Evolutionary conservation across 1,140 invertebrate genomes (phyloP), one percentile per base, ranked within the genome.

Genomic region (Harpegnathos saltator): DNA sequence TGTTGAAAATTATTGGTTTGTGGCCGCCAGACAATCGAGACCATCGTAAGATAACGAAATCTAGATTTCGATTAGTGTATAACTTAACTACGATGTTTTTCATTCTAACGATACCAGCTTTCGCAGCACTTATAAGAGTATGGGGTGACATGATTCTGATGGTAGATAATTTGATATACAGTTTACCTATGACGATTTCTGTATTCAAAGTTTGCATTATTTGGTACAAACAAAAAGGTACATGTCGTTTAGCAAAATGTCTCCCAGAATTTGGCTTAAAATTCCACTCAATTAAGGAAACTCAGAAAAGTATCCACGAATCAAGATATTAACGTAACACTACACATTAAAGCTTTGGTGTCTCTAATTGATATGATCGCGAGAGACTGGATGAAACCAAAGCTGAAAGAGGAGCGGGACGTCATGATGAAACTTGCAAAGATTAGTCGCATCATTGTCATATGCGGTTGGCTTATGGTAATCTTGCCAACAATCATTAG

Each of bases 381-480:
- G 0, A 50, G 58, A 19, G 83, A 85, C 24, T 85, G 78, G 83
- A 58, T 26, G 14, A 85, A n/a, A 33, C n/a, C 14, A 2, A 82
- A 85, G 22, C 48, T 65, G 15, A 33, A 82, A 19, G 22, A 38
- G 11, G 61, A 81, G 9, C 29, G 44, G 82, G 26, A 1, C 15
- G 38, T 84, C 1, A 73, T 72, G 68, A 15, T 73, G 59, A 68
- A 15, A 9, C 58, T 15, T 17, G 66, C 77, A 15, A 50, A 7
- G 12, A 66, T 75, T 1, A 22, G 15, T n/a, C 69, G 44, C 12
- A 44, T 0, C 3, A 5, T 62, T 4, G 50, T 22, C 4, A 26
- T 65, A 24, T 61, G 72, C 0, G 29, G 54, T 56, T 19, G 4
- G 4, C 0, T 59, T 0, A 12, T 73, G n/a, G n/a, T 59, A 22